These are phyloP conservation scores for Aphaenogaster rudis DNA, from an alignment of 1,140 invertebrate genomes.

Conservation along the genomic window DNA sequence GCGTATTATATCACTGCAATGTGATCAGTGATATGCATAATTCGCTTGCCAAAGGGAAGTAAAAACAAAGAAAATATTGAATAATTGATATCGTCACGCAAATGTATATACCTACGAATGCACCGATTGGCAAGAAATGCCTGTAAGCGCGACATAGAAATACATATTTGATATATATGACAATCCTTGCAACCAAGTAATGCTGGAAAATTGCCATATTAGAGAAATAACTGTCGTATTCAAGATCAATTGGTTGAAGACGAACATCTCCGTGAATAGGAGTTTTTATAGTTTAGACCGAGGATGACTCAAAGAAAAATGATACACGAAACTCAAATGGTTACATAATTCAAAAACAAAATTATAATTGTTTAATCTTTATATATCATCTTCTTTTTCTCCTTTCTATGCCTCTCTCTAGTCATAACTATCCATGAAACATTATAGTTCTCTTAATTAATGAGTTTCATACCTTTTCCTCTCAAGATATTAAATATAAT, in stretches of 20 bases:
- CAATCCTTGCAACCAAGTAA: not conserved
- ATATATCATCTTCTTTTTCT: not conserved
- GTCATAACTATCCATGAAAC: conserved; percentile 41
- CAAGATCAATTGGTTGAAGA: not conserved
- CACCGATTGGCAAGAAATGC: not conserved
- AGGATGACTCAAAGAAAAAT: not conserved
- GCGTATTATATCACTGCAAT: not conserved
- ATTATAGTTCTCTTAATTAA: conserved; percentile 55
- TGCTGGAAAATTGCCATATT: too few relatives aligned
- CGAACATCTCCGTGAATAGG: not conserved
- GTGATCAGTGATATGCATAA: not conserved
- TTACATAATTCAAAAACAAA: not conserved
- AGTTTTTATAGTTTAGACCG: not conserved
- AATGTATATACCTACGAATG: not conserved
- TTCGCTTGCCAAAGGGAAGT: not conserved
- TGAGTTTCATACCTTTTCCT: not conserved
- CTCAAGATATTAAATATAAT: conserved; percentile 6
- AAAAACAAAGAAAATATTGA: not conserved
- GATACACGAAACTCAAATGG: not conserved
- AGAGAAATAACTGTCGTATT: not conserved
- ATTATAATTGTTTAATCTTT: conserved; percentile 1
- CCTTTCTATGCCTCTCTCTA: not conserved
- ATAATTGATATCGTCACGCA: not conserved
- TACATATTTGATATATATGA: not conserved
- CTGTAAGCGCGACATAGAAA: not conserved